These are phyloP conservation scores for Nibea coibor DNA, from an alignment of 2,113 vertebrate genomes.

Conservation along the genomic window DNA sequence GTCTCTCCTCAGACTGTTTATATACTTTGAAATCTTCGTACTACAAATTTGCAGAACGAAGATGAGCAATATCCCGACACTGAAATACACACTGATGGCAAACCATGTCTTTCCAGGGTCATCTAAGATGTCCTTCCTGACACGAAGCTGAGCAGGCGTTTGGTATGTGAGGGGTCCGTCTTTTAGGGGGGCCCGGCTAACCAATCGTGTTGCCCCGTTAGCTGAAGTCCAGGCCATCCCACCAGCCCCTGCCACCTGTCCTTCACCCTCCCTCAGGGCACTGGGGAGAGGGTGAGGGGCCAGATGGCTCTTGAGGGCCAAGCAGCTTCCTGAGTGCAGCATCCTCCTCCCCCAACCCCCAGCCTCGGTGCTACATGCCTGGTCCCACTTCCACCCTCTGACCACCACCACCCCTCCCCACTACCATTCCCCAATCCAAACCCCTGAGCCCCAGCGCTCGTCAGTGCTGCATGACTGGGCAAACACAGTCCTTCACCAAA, in stretches of 20 bases:
- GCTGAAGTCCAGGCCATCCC: slow-evolving; percentile 59
- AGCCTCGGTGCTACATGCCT: slow-evolving; percentile 57
- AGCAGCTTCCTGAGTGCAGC: slow-evolving; percentile 67
- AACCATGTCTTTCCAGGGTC: slow-evolving; percentile 12
- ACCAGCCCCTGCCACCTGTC: slow-evolving; percentile 80
- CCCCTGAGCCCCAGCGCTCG: slow-evolving; percentile 70
- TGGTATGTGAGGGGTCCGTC: slow-evolving; percentile 26
- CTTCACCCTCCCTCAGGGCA: slow-evolving; percentile 72
- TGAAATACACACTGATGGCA: neutral
- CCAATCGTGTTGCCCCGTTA: slow-evolving; percentile 45
- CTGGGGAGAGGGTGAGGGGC: slow-evolving; percentile 62
- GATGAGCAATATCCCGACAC: neutral
- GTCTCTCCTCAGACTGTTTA: too few relatives aligned
- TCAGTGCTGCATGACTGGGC: slow-evolving; percentile 81
- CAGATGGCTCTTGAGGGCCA: slow-evolving; percentile 82
- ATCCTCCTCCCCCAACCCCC: slow-evolving; percentile 65
- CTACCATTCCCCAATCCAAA: slow-evolving; percentile 46
- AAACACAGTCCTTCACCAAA: slow-evolving; percentile 77
- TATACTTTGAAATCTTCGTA: neutral
- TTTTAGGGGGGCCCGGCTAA: slow-evolving; percentile 4
- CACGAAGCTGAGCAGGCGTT: slow-evolving; percentile 39
- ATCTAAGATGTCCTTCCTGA: slow-evolving; percentile 36
- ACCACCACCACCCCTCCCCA: slow-evolving; percentile 25
- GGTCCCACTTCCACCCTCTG: slow-evolving; percentile 71
- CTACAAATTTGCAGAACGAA: neutral